Evolutionary conservation across 1,140 invertebrate genomes (phyloP).

Genomic region (Zaprionus camerounensis): DNA sequence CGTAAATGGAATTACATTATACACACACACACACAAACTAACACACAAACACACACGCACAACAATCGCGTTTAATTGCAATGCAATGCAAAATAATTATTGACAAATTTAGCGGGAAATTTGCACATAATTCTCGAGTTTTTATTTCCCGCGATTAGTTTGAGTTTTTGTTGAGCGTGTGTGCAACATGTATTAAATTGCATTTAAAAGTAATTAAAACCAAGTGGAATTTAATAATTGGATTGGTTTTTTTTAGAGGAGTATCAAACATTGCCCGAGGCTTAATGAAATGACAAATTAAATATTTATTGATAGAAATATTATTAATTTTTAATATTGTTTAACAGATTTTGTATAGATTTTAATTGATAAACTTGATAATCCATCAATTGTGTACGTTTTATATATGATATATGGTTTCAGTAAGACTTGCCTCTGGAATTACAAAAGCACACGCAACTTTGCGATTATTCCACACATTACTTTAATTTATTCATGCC

Average conservation of each 20-base stretch:
- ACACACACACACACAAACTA: background rate
- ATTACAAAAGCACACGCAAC: background rate
- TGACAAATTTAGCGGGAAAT: constrained; percentile 18
- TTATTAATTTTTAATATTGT: background rate
- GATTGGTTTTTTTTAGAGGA: background rate
- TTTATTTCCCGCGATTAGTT: background rate
- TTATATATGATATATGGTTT: background rate
- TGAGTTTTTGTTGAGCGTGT: background rate
- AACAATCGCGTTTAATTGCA: constrained; percentile 40
- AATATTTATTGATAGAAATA: background rate
- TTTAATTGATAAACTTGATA: too few relatives aligned
- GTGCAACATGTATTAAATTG: background rate
- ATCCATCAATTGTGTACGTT: too few relatives aligned
- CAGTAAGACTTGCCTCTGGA: background rate
- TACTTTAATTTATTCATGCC: background rate
- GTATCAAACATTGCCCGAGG: background rate
- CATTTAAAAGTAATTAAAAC: background rate
- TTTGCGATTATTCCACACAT: background rate
- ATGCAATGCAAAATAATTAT: constrained; percentile 38
- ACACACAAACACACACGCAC: background rate
- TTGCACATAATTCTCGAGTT: constrained; percentile 23
- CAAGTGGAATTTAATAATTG: background rate
- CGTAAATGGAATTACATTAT: constrained; percentile 1
- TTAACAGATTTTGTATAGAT: too few relatives aligned
- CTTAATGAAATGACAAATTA: background rate